phyloP scores from a whole-genome alignment of 2,888 invertebrate species.

The Drosophila anomelani region DNA sequence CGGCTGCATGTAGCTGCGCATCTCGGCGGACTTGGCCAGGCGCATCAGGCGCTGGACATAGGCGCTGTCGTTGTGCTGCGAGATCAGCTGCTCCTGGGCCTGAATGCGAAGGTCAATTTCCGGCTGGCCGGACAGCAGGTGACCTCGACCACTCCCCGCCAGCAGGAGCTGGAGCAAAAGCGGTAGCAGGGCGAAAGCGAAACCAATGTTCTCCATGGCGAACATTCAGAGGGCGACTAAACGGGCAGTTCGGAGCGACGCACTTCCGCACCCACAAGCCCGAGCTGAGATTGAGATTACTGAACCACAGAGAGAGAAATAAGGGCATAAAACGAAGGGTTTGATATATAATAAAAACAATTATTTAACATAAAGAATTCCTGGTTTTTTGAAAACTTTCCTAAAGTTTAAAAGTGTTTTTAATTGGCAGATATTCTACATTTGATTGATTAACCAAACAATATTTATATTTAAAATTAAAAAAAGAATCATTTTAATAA shows the following conservation, averaged over 20 bases:
- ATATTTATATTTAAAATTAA: too few species aligned
- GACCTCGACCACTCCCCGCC: constrained; percentile 34
- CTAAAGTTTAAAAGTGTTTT: neutral
- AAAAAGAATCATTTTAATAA: neutral
- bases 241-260: constrained; percentile 43
- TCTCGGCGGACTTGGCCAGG: constrained; percentile 78
- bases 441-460: too few species aligned
- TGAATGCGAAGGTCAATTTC: constrained; percentile 65
- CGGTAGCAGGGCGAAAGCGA: constrained; percentile 13
- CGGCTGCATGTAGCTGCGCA: constrained; percentile 79
- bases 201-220: constrained; percentile 56
- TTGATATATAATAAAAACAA: neutral
- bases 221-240: constrained; percentile 54
- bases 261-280: constrained; percentile 51
- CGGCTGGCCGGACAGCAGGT: constrained; percentile 49
- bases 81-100: constrained; percentile 67
- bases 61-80: constrained; percentile 68
- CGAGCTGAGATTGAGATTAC: constrained; percentile 22
- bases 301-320: constrained; percentile 8
- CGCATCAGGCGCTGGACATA: constrained; percentile 79
- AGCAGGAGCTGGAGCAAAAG: constrained; percentile 33
- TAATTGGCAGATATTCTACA: rapidly evolving
- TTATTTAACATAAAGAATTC: neutral
- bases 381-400: neutral
- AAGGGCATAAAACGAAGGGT: neutral